Conservation (phyloP, 2,888 invertebrate species). For the Gastracanthus pulcherrimus region DNA sequence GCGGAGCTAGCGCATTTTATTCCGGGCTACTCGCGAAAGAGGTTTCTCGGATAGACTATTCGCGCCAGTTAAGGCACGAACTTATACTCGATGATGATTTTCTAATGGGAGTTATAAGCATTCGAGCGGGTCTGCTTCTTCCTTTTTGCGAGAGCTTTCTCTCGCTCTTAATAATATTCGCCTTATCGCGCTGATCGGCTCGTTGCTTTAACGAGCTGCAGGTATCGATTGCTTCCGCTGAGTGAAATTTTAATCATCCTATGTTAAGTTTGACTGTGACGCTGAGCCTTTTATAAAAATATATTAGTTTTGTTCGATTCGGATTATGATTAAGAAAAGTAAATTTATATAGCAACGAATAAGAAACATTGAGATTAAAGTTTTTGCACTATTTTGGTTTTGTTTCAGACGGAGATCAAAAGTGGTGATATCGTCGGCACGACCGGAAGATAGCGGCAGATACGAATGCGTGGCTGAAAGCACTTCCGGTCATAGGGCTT, state of each 20-base stretch:
- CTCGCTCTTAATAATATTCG: not conserved
- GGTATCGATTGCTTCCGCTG: too few relatives aligned
- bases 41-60: constrained; percentile 19
- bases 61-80: constrained; percentile 21
- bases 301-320: too few relatives aligned
- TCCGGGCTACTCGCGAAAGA: not conserved
- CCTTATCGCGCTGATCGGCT: too few relatives aligned
- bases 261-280: too few relatives aligned
- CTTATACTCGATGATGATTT: constrained; percentile 33
- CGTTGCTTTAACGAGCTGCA: too few relatives aligned
- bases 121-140: not conserved
- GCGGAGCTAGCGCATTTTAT: constrained; percentile 5
- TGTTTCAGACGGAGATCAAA: constrained; percentile 88
- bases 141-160: not conserved
- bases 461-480: constrained; percentile 91
- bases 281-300: too few relatives aligned
- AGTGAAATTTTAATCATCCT: too few relatives aligned
- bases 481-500: constrained; percentile 81
- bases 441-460: constrained; percentile 86
- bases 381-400: constrained; percentile 16
- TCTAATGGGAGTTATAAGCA: constrained; percentile 8
- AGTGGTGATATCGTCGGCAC: constrained; percentile 87
- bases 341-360: too few relatives aligned
- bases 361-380: not conserved
- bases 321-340: too few relatives aligned